These are phyloP conservation scores for Hipposideros larvatus DNA, from an alignment of 2,797 vertebrate genomes.

Conservation along the genomic window DNA sequence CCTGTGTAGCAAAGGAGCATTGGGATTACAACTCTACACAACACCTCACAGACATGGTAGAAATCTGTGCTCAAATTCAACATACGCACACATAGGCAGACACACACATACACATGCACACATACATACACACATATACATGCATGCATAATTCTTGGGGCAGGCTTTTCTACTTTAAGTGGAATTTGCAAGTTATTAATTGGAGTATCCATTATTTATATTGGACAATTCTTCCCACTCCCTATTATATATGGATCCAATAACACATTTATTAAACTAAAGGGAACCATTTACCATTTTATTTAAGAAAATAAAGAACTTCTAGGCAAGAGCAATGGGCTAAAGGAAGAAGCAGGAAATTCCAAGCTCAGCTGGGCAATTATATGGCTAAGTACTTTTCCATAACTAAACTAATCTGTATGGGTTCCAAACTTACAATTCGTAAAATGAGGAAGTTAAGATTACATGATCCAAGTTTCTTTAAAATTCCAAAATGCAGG, in stretches of 20 bases:
- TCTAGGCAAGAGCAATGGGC: background rate
- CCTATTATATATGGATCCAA: background rate
- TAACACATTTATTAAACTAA: background rate
- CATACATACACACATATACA: too few species aligned
- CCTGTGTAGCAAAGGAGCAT: too few species aligned
- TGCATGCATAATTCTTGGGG: background rate
- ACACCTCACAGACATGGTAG: fast-evolving
- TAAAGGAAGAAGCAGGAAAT: background rate
- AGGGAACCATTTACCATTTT: background rate
- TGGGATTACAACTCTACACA: background rate
- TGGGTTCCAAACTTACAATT: background rate
- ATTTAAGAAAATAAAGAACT: background rate
- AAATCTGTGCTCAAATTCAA: background rate
- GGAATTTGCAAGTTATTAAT: conserved; percentile 12
- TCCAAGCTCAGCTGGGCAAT: background rate
- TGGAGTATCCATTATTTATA: background rate
- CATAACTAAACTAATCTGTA: background rate
- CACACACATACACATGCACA: too few species aligned
- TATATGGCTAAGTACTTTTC: background rate
- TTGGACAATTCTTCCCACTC: background rate
- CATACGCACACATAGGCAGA: too few species aligned
- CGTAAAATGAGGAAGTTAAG: background rate
- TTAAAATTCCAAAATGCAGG: background rate
- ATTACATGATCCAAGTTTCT: background rate
- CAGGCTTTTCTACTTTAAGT: background rate